These are phyloP conservation scores for Celastrina argiolus DNA, from an alignment of 2,888 invertebrate species.

Conservation along the genomic window DNA sequence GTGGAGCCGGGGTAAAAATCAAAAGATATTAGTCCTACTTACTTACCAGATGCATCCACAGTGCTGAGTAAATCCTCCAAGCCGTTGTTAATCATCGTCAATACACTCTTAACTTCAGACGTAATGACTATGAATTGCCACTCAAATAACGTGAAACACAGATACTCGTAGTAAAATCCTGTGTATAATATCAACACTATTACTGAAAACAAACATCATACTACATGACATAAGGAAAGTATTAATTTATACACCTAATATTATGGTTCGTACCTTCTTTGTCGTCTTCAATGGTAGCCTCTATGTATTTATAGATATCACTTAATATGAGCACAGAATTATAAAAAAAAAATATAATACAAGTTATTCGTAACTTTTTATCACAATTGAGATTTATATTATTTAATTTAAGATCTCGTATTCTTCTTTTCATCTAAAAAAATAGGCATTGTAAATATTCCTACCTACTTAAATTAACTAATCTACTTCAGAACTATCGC, in stretches of 20 bases:
- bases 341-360: background rate
- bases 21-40: background rate
- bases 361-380: background rate
- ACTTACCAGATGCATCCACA: background rate
- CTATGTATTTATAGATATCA: constrained; percentile 1
- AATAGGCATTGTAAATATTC: background rate
- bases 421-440: background rate
- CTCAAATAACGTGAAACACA: constrained; percentile 6
- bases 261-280: background rate
- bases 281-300: background rate
- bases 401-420: background rate
- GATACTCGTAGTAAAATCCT: background rate
- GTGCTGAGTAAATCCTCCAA: background rate
- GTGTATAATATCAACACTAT: constrained; percentile 4
- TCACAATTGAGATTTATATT: background rate
- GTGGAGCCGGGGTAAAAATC: too few species aligned
- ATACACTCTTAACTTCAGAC: background rate
- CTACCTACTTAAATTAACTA: too few species aligned
- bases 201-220: background rate
- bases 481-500: too few species aligned
- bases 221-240: background rate
- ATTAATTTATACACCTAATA: background rate
- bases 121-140: background rate
- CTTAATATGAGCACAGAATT: background rate
- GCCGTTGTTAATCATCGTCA: background rate